Conservation (phyloP, 2,797 vertebrate species). For the Pogoniulus pusillus region DNA sequence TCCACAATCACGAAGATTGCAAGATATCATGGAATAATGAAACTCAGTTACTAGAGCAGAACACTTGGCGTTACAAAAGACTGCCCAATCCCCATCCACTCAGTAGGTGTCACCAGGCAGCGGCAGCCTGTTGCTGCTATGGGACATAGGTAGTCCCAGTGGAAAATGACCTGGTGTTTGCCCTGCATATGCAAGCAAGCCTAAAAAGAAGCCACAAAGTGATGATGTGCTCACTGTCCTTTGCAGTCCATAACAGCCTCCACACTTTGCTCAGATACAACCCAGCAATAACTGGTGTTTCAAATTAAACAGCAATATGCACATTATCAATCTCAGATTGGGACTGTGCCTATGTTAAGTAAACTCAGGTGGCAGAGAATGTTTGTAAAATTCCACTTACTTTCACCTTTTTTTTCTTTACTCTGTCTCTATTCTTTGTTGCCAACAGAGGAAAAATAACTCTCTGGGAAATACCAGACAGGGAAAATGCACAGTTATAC, state of each 20-base stretch:
- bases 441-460: conserved; percentile 43
- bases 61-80: background rate
- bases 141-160: background rate
- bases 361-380: conserved; percentile 62
- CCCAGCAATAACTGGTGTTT: conserved; percentile 40
- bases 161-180: background rate
- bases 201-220: background rate
- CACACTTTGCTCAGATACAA: conserved; percentile 32
- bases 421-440: conserved; percentile 41
- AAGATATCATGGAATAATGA: background rate
- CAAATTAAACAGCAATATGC: conserved; percentile 47
- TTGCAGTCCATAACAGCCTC: conserved; percentile 29
- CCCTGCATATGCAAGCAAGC: background rate
- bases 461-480: conserved; percentile 34
- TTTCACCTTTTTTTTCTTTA: background rate
- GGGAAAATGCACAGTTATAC: conserved; percentile 45
- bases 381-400: conserved; percentile 36
- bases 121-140: background rate
- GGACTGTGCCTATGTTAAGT: conserved; percentile 50
- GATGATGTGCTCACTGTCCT: background rate
- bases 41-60: background rate
- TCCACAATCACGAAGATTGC: background rate
- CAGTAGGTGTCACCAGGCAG: background rate
- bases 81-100: background rate
- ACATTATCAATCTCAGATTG: conserved; percentile 59